Percentiles rank a stretch among this genome's conserved stretches.
Conservation (phyloP, 2,797 vertebrate species). For the Pangasius macronema region DNA sequence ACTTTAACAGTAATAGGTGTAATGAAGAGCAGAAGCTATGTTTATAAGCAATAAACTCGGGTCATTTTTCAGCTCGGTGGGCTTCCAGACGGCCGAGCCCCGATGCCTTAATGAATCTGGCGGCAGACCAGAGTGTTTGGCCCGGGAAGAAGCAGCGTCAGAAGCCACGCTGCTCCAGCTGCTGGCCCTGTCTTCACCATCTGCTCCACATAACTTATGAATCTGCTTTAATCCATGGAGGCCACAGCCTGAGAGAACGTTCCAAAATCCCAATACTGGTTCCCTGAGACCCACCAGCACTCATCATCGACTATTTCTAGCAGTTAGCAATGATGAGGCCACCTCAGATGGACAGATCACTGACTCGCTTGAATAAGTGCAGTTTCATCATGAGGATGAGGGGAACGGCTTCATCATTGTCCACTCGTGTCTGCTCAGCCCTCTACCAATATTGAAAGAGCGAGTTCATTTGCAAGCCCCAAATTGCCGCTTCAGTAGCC, state of each 20-base stretch:
- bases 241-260: conserved; percentile 28
- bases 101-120: conserved; percentile 58
- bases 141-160: conserved; percentile 46
- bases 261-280: conserved; percentile 23
- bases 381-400: conserved; percentile 35
- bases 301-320: conserved; percentile 35
- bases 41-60: conserved; percentile 33
- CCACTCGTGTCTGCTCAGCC: neutral
- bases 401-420: conserved; percentile 18
- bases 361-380: conserved; percentile 24
- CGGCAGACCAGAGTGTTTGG: conserved; percentile 54
- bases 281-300: conserved; percentile 20
- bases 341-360: conserved; percentile 29
- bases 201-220: conserved; percentile 66
- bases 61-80: conserved; percentile 45
- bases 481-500: conserved; percentile 31
- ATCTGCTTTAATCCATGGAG: conserved; percentile 60
- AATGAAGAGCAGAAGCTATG: conserved; percentile 30
- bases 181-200: conserved; percentile 58
- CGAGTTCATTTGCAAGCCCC: neutral
- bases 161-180: conserved; percentile 55
- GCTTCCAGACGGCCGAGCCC: conserved; percentile 35
- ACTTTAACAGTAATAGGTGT: conserved; percentile 5
- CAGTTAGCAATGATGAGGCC: conserved; percentile 55
- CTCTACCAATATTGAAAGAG: neutral